Base-by-base conservation (phyloP, 1,140 invertebrate species). In the Drosophila malerkotliana region DNA sequence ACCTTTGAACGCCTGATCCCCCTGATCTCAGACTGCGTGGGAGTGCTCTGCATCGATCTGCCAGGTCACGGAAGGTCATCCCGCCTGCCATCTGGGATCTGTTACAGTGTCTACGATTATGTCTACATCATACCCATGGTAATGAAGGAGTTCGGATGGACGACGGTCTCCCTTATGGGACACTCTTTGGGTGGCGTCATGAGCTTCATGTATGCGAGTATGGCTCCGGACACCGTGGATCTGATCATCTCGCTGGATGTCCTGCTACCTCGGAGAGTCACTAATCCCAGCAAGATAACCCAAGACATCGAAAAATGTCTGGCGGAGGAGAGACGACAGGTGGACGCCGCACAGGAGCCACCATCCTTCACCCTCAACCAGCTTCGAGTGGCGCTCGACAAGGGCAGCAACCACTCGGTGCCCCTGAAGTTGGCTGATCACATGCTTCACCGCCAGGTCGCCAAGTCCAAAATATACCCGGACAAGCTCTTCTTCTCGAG, bases 31-130 rank as follows among this genome's bases (percentile, higher is more conserved):
- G 85, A 93, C 30, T 91, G 95, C 56, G 71, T 93, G 7, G 93
- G 94, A 2, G 92, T 95, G 54, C 82, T 96, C 3, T 94, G 95
- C 1, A 93, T 96, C 7, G 96, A 96, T 90, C 93, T 95, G 15
- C 95, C 95, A 0, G 95, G 95, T 1, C 96, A 96, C 91, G 96
- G 96, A 2, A 83, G 93, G 7, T 96, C 95, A 1, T 94, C 94
- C 1, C 93, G 93, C 79, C 78, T 94, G 52, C 95, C 95, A 1
- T 55, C 84, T 30, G 96, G 89, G 4, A 64, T 93, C 60, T 92
- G 92, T 26, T 96, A 96, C 79, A 92, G 93, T 57, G 92, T 91
- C 2, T 92, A 94, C 58, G 93, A 94, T 37, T 92, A 92, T 60
- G 76, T 94, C 0, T 83, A 94, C 8, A 54, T 93, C 12, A 92